These are phyloP conservation scores for Erynnis tages DNA, from an alignment of 2,888 invertebrate genomes.

Conservation along the genomic window DNA sequence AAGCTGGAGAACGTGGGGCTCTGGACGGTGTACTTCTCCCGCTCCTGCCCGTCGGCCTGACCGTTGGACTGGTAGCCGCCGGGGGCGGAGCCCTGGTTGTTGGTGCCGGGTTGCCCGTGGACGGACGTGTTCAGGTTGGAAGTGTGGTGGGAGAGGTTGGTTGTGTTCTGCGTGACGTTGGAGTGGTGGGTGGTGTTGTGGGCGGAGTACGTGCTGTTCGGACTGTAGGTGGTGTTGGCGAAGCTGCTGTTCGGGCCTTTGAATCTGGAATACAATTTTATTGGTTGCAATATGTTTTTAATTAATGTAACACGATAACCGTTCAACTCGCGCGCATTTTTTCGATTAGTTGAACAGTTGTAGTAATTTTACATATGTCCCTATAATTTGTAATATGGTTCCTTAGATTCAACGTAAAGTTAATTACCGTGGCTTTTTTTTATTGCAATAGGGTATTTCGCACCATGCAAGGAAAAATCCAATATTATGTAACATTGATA, in stretches of 20 bases:
- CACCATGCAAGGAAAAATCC: too few species aligned
- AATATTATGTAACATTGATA: too few species aligned
- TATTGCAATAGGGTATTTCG: too few species aligned
- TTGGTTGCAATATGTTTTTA: too few species aligned
- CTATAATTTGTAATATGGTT: too few species aligned
- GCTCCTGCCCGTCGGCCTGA: constrained; percentile 42
- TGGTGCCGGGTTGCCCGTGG: too few species aligned
- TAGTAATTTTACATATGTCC: too few species aligned
- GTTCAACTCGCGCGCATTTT: too few species aligned
- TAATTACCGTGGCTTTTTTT: too few species aligned
- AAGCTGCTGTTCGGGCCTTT: constrained; percentile 69
- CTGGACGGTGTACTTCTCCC: constrained; percentile 56
- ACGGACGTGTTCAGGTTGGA: constrained; percentile 25
- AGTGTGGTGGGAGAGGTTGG: constrained; percentile 51
- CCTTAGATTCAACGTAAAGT: too few species aligned
- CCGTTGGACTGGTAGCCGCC: constrained; percentile 21
- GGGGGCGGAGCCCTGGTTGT: neutral
- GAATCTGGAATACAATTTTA: constrained; percentile 57
- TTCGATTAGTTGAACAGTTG: too few species aligned
- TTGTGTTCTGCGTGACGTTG: constrained; percentile 43
- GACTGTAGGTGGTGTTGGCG: constrained; percentile 71
- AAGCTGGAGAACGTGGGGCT: constrained; percentile 72
- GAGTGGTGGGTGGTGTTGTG: constrained; percentile 42
- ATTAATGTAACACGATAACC: too few species aligned
- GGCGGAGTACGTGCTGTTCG: constrained; percentile 64